Evolutionary conservation across 2,888 invertebrate species (phyloP).

Genomic region (Palloptera scutellata): DNA sequence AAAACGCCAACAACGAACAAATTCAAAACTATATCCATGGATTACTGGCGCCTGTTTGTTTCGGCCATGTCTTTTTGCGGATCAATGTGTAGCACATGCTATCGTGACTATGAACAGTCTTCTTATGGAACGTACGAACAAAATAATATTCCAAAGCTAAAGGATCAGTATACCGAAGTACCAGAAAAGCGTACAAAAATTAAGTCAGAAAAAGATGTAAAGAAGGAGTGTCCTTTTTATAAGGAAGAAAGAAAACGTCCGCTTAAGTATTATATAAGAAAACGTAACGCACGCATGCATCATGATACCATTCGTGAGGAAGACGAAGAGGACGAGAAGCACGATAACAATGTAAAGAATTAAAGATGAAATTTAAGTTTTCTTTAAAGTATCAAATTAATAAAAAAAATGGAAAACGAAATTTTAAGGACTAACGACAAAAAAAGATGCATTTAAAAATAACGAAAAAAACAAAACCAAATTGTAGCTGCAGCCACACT

Average conservation of each 20-base stretch:
- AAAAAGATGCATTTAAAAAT: conserved; percentile 24
- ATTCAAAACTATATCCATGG: conserved; percentile 59
- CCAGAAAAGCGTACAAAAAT: conserved; percentile 60
- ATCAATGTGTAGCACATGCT: conserved; percentile 64
- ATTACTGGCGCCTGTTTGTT: conserved; percentile 67
- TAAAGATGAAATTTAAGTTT: neutral
- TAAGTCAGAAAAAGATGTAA: conserved; percentile 57
- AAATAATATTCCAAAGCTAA: conserved; percentile 48
- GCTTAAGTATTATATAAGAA: conserved; percentile 66
- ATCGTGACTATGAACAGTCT: conserved; percentile 67
- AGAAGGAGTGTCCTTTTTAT: conserved; percentile 66
- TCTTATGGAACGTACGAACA: conserved; percentile 62
- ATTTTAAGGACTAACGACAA: conserved; percentile 17
- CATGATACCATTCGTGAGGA: conserved; percentile 66
- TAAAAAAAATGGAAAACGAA: conserved; percentile 31
- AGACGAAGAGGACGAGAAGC: conserved; percentile 42
- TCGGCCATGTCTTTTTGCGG: conserved; percentile 66
- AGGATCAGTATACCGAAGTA: conserved; percentile 61
- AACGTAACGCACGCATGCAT: conserved; percentile 65
- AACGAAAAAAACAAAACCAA: neutral
- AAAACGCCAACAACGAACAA: too few relatives aligned
- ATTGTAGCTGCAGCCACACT: conserved; percentile 5
- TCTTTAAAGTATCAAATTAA: neutral
- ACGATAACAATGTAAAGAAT: neutral
- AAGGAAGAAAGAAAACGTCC: conserved; percentile 67